Conservation (phyloP, 2,113 vertebrate species). For the Oxyura jamaicensis region DNA sequence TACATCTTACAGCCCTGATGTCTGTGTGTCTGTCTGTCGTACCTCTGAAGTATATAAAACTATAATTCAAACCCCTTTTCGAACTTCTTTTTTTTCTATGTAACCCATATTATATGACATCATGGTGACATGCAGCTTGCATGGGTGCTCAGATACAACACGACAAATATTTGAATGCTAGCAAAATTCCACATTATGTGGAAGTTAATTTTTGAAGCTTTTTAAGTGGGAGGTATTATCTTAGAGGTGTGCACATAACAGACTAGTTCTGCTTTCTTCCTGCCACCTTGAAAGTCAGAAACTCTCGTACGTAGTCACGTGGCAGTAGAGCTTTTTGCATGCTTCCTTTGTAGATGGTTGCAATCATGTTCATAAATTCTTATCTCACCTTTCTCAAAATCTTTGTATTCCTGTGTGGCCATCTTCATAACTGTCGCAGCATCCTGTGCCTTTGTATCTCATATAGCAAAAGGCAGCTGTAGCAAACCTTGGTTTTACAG, state of each 20-base stretch:
- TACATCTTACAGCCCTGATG: not conserved
- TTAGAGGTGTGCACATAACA: rapidly evolving
- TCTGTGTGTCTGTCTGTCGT: not conserved
- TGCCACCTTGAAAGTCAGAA: not conserved
- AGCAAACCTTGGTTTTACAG: not conserved
- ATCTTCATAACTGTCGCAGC: not conserved
- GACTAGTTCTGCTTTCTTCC: not conserved
- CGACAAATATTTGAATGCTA: not conserved
- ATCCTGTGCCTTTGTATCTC: not conserved
- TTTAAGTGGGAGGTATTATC: not conserved
- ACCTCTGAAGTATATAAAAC: not conserved
- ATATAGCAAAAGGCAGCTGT: not conserved
- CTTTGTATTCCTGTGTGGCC: not conserved
- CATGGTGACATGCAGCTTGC: not conserved
- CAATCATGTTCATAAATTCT: not conserved
- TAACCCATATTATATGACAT: not conserved
- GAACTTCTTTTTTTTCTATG: not conserved
- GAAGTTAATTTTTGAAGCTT: not conserved
- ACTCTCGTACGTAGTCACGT: rapidly evolving
- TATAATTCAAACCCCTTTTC: not conserved
- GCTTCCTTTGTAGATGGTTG: not conserved
- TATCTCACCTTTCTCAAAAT: not conserved
- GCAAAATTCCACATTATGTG: not conserved
- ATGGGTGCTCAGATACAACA: not conserved
- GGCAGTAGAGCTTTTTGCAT: not conserved